Evolutionary conservation across 2,888 invertebrate genomes (phyloP).

Genomic region (Sarcophaga caerulescens): DNA sequence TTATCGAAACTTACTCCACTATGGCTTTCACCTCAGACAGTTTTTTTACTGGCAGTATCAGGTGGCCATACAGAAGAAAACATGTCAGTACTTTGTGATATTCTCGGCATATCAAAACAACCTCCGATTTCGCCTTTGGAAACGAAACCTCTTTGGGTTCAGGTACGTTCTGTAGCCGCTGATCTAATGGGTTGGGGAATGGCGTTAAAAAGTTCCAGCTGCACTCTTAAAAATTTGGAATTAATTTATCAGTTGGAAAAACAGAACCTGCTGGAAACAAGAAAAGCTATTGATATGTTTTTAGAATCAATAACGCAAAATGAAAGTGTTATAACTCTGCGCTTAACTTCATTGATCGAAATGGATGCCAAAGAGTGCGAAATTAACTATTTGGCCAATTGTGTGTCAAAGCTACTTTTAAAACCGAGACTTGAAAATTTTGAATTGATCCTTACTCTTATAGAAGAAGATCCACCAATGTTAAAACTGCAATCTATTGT

Average conservation of each 20-base stretch:
- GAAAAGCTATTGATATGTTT: slow-evolving; percentile 81
- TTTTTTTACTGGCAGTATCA: slow-evolving; percentile 82
- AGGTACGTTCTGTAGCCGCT: slow-evolving; percentile 81
- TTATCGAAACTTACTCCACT: slow-evolving; percentile 82
- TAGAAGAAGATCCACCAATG: slow-evolving; percentile 82
- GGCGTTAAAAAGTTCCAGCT: slow-evolving; percentile 81
- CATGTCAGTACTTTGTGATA: slow-evolving; percentile 82
- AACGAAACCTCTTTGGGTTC: slow-evolving; percentile 76
- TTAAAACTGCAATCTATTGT: slow-evolving; percentile 82
- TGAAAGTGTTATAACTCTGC: slow-evolving; percentile 82
- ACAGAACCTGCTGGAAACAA: slow-evolving; percentile 76
- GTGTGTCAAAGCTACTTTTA: slow-evolving; percentile 81
- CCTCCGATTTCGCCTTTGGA: slow-evolving; percentile 80
- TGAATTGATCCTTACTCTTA: slow-evolving; percentile 82
- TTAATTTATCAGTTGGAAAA: slow-evolving; percentile 82
- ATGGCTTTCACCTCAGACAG: slow-evolving; percentile 82
- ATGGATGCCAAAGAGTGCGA: slow-evolving; percentile 83
- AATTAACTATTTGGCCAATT: slow-evolving; percentile 81
- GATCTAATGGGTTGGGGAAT: slow-evolving; percentile 83
- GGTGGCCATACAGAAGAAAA: slow-evolving; percentile 83
- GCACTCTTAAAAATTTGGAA: slow-evolving; percentile 82
- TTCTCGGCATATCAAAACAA: slow-evolving; percentile 81
- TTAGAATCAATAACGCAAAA: slow-evolving; percentile 82
- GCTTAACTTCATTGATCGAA: slow-evolving; percentile 82
- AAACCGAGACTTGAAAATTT: slow-evolving; percentile 82